These are phyloP conservation scores for Drosophila kuntzei DNA, from an alignment of 2,888 invertebrate genomes.

Conservation along the genomic window DNA sequence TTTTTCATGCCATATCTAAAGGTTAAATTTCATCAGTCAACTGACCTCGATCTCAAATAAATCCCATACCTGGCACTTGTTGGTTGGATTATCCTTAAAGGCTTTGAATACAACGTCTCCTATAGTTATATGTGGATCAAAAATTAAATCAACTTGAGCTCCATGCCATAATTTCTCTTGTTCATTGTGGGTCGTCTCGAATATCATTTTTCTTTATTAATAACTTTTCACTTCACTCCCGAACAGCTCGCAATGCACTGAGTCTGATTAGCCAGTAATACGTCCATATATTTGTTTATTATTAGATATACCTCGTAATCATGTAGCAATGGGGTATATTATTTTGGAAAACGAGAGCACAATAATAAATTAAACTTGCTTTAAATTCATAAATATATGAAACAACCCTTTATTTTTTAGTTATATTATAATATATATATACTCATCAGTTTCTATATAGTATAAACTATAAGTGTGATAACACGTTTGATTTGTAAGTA, in stretches of 20 bases:
- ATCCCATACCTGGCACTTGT: slow-evolving; percentile 36
- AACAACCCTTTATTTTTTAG: no score
- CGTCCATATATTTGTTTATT: not conserved
- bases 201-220: slow-evolving; percentile 19
- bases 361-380: not conserved
- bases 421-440: no score
- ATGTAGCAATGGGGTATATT: not conserved
- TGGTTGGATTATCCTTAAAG: slow-evolving; percentile 30
- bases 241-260: slow-evolving; percentile 18
- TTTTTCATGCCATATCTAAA: slow-evolving; percentile 27
- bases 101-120: slow-evolving; percentile 40
- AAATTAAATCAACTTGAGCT: not conserved
- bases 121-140: slow-evolving; percentile 21
- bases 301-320: not conserved
- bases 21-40: not conserved
- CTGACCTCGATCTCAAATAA: not conserved
- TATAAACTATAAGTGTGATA: no score
- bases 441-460: no score
- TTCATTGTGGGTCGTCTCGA: slow-evolving; percentile 36
- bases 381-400: no score
- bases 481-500: no score
- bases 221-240: not conserved
- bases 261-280: not conserved
- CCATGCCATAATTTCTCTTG: slow-evolving; percentile 33
- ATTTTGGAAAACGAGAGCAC: no score